Evolutionary conservation across 2,888 invertebrate species (phyloP), one percentile per base, ranked within the genome.

Genomic region (Neria commutata): DNA sequence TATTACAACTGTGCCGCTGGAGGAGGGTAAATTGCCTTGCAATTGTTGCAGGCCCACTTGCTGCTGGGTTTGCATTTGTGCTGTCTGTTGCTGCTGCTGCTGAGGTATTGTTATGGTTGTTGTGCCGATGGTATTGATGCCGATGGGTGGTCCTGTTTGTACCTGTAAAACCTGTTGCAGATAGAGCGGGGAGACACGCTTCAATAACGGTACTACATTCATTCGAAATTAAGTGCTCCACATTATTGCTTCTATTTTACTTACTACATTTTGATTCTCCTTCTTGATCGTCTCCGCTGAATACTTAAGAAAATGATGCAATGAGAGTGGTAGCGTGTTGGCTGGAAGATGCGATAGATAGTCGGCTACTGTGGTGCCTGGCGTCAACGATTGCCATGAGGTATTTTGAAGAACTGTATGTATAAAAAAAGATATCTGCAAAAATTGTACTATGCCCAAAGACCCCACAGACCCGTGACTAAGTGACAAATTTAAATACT

Each of bases 261-360:
- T 72, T 71, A 81, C 81, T 71, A 80, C 80, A 84, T 84, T 74
- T 82, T 84, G 62, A 81, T 87, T 77, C 69, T 92, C 91, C 66
- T 92, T 89, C 76, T 92, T 92, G 62, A 88, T 87, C 61, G 87
- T 89, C 72, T 89, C 88, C 0, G 89, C 89, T 2, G 92, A 91
- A 81, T 92, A 92, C 79, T 92, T 92, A 34, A 93, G 85, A 68
- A 93, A 89, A 78, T 93, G 92, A 76, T 93, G 93, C 53, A 93
- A 82, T 24, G 91, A 91, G 56, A 93, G 81, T 0, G 92, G 92
- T 67, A 90, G 77, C 23, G 89, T 89, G 42, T 88, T 88, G 53
- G 89, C 88, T 48, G 90, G 89, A 65, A 93, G 81, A 61, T 92
- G 91, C 8, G 92, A 91, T 60, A 93, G 84, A 79, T 93, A 93